These are phyloP conservation scores for Jordanella pulchra DNA, from an alignment of 2,797 vertebrate genomes.

Conservation along the genomic window DNA sequence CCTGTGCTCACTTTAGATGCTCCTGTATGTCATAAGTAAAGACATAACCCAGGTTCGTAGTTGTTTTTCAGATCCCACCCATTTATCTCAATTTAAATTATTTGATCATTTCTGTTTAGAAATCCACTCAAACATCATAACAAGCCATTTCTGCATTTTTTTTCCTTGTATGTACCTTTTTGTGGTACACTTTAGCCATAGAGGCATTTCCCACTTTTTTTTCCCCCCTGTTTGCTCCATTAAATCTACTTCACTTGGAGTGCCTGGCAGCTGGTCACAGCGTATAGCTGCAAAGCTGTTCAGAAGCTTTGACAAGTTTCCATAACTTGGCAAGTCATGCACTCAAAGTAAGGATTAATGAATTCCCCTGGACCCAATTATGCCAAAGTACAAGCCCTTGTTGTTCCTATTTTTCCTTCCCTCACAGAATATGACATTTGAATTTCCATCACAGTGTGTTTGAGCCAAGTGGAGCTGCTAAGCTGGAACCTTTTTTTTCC, in stretches of 20 bases:
- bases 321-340: slow-evolving; percentile 53
- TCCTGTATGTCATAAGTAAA: slow-evolving; percentile 35
- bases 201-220: slow-evolving; percentile 16
- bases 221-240: slow-evolving; percentile 11
- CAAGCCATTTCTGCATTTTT: slow-evolving; percentile 3
- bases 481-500: slow-evolving; percentile 66
- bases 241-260: slow-evolving; percentile 24
- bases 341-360: slow-evolving; percentile 65
- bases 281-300: slow-evolving; percentile 22
- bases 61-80: slow-evolving; percentile 9
- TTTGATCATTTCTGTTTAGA: slow-evolving; percentile 25
- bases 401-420: slow-evolving; percentile 55
- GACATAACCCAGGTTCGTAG: slow-evolving; percentile 28
- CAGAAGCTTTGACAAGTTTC: slow-evolving; percentile 49
- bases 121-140: slow-evolving; percentile 31
- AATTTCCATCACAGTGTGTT: slow-evolving; percentile 64
- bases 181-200: slow-evolving; percentile 10
- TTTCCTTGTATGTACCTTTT: slow-evolving; percentile 11
- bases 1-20: slow-evolving; percentile 61
- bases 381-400: slow-evolving; percentile 57
- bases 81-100: not conserved
- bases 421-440: slow-evolving; percentile 52
- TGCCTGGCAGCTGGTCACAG: slow-evolving; percentile 32
- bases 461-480: slow-evolving; percentile 33
- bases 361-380: slow-evolving; percentile 66